Evolutionary conservation across 2,113 vertebrate genomes (phyloP), one percentile per base, ranked within the genome.

Genomic region (Calidris pugnax): DNA sequence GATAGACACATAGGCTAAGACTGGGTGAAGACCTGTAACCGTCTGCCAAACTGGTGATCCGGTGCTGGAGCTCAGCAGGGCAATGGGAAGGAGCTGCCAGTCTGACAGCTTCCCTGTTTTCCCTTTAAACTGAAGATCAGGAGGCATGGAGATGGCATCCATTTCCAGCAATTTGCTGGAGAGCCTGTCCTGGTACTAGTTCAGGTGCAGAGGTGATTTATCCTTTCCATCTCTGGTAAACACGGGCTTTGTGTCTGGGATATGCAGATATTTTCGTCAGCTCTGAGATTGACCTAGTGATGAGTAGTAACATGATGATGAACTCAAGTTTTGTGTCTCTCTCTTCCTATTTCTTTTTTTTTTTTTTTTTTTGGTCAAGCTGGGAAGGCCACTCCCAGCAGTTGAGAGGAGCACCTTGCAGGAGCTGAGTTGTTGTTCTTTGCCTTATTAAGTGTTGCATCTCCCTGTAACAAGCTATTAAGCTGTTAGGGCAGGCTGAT

Each of bases 381-480:
- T 81, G 39, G 50, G 27, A 77, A 57, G 35, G 32, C 53, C 21
- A 20, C 32, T 91, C 59, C 50, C 59, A 84, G 63, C 28, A 80
- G 56, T 4, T 84, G 68, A 35, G 69, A 85, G 37, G 33, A 89
- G 73, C 64, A 81, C 76, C 72, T 93, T 1, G 0, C 50, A 64
- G 68, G 53, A 85, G 48, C 5, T 0, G 27, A 67, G 41, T 66
- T 48, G 75, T 59, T 91, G 35, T 94, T 93, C 68, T 92, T 89
- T 77, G 73, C 78, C 69, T 94, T 87, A 53, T 51, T 85, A 87
- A 87, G 57, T 3, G 5, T 57, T 81, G 20, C 77, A 95, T 45
- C 94, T 94, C 77, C 66, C 47, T 85, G 63, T 85, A 94, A 89
- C 8, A 13, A 95, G 89, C 77, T 69, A 43, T 76, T 96, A 94